Evolutionary conservation across 2,113 vertebrate species (phyloP), one percentile per base, ranked within the genome.

Genomic region (Gila orcuttii): DNA sequence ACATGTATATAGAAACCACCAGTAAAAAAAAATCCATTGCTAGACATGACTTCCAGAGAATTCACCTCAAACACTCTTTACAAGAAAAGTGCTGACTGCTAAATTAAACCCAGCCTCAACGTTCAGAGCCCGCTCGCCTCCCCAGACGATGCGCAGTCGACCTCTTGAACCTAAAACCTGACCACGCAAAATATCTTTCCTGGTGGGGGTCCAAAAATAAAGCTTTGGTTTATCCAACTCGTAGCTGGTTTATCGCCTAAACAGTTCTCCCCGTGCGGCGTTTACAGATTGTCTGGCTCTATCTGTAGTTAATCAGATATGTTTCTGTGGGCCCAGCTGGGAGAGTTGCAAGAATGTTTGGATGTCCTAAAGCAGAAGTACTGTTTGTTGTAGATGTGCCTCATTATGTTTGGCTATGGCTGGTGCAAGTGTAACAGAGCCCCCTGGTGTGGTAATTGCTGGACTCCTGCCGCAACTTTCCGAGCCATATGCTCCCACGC

Each of bases 381-480:
- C 78, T 85, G 85, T 85, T 89, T 89, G 88, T 76, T 87, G 73
- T 60, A 62, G 77, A 79, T 87, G 77, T 85, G 88, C 57, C 85
- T 89, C 88, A 89, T 89, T 89, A 89, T 83, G 52, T 78, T 78
- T 62, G 80, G 82, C 62, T 73, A 82, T 73, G 76, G 76, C 82
- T 82, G 85, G 64, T 85, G 82, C 85, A 80, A 64, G 86, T 89
- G 82, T 89, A 89, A 85, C 79, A 59, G 85, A 89, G 78, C 85
- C 88, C 87, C 88, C 88, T 86, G 85, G 88, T 89, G 88, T 89
- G 88, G 77, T 89, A 87, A 89, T 89, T 89, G 85, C 85, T 89
- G 82, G 88, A 89, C 74, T 85, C 81, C 19, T 73, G 85, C 78
- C 85, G 86, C 62, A 87, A 84, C 77, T 62, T 84, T 87, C 82